phyloP scores from a whole-genome alignment of 1,140 invertebrate species.

The Leptopilina boulardi region DNA sequence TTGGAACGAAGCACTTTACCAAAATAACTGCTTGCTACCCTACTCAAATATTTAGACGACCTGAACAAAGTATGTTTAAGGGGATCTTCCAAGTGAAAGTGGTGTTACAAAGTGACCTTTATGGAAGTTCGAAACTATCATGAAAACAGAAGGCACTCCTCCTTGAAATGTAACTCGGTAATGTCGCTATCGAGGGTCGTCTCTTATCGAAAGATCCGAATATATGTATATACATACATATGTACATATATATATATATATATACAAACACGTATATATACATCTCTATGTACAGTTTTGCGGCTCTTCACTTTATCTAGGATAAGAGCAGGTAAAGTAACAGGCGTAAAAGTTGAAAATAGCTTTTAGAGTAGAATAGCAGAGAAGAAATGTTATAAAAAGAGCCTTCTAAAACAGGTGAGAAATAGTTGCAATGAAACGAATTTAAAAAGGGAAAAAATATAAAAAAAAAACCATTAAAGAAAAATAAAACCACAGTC shows the following conservation, averaged over 20 bases:
- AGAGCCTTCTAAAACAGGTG: neutral
- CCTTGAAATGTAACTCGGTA: constrained; percentile 20
- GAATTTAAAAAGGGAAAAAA: neutral
- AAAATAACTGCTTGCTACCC: neutral
- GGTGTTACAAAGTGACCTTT: constrained; percentile 6
- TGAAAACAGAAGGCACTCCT: neutral
- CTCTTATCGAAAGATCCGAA: constrained; percentile 55
- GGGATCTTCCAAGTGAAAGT: constrained; percentile 2
- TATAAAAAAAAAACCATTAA: neutral
- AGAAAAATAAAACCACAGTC: too few species aligned
- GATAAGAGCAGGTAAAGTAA: constrained; percentile 17
- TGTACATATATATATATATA: constrained; percentile 37
- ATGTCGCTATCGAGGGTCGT: constrained; percentile 42
- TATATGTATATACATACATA: constrained; percentile 45
- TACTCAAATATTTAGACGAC: constrained; percentile 16
- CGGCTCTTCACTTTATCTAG: constrained; percentile 12
- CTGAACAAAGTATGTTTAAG: neutral
- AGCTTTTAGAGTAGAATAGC: constrained; percentile 3
- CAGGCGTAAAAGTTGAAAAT: constrained; percentile 1
- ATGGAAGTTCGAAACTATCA: constrained; percentile 13
- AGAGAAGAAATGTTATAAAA: neutral
- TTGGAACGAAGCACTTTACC: neutral
- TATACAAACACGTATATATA: neutral
- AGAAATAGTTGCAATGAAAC: neutral
- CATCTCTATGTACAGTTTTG: neutral